Evolutionary conservation across 2,888 invertebrate species (phyloP), one percentile per base, ranked within the genome.

Genomic region (Hemicrepidius hirtus): DNA sequence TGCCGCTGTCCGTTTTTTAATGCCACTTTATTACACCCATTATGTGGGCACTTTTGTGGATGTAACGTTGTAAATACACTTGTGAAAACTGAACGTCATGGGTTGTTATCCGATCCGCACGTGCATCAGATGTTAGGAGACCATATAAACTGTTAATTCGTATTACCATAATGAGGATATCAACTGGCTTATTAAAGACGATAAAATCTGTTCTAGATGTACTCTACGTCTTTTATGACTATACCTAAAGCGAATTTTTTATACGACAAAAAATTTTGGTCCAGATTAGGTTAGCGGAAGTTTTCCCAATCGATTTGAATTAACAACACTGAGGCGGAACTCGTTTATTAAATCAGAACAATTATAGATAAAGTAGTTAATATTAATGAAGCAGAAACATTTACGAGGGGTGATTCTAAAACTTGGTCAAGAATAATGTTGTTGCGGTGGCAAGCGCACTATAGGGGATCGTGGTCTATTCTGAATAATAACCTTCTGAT

Each of bases 31-130:
- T 64, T 50, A 41, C 49, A 21, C 24, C 49, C 35, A 64, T 64
- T 64, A 64, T 64, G 64, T 50, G n/a, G 64, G 64, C 49, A 64
- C 35, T 64, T 64, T 64, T 37, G 35, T 35, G 49, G 35, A 35
- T 28, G 49, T 64, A 49, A 46, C 18, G 32, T 35, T 49, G 41
- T 32, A 50, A 44, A 57, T 40, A 28, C 59, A 28, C 44, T 60
- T 28, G 44, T 57, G 60, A 60, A 60, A 60, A 60, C 41, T 28
- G 21, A 60, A 10, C 60, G 60, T 24, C 41, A 24, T 60, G 44
- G 41, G 60, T 10, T 21, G 44, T 18, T 44, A 60, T 60, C 44
- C 10, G 60, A 60, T 60, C 21, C 24, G 44, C 60, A 60, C 60
- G 60, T 60, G 41, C 60, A 60, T 60, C 60, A 24, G 60, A 60